These are phyloP conservation scores for Aspidapion aeneum DNA, from an alignment of 2,888 invertebrate genomes.

Conservation along the genomic window DNA sequence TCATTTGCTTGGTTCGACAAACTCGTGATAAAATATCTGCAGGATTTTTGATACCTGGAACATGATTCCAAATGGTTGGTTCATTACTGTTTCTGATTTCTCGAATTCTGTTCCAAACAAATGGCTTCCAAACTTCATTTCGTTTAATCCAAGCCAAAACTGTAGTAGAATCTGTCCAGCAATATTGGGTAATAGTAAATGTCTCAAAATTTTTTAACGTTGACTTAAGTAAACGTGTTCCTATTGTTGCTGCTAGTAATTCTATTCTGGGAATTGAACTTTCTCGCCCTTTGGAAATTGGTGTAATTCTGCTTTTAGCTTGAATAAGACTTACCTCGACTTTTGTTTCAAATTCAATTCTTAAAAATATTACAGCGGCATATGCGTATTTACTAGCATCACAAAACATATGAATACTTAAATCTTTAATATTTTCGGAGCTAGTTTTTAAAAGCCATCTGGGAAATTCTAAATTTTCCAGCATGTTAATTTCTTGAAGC, in stretches of 20 bases:
- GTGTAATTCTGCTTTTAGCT: slow-evolving; percentile 16
- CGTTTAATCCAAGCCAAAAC: slow-evolving; percentile 33
- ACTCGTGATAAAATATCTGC: not conserved
- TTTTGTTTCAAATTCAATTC: slow-evolving; percentile 2
- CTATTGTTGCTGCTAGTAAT: slow-evolving; percentile 19
- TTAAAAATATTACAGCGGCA: not conserved
- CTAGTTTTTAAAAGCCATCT: slow-evolving; percentile 2
- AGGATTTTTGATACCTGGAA: not conserved
- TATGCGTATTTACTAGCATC: slow-evolving; percentile 17
- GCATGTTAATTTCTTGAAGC: slow-evolving; percentile 16
- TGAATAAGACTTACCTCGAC: slow-evolving; percentile 15
- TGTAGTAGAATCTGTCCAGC: slow-evolving; percentile 34
- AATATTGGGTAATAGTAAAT: not conserved
- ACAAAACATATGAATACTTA: slow-evolving; percentile 20
- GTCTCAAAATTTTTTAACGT: slow-evolving; percentile 8
- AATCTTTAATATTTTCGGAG: not conserved
- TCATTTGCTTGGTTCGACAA: not conserved
- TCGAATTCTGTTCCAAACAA: not conserved
- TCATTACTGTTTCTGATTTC: not conserved
- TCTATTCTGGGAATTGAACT: slow-evolving; percentile 21
- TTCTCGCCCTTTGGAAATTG: slow-evolving; percentile 9
- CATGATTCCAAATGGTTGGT: not conserved
- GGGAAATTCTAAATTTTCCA: slow-evolving; percentile 14
- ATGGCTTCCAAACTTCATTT: slow-evolving; percentile 27
- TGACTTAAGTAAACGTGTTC: slow-evolving; percentile 13